These are phyloP conservation scores for Ianthella basta DNA, from an alignment of 37 sponge, comb jelly and placozoan genomes.

Conservation along the genomic window DNA sequence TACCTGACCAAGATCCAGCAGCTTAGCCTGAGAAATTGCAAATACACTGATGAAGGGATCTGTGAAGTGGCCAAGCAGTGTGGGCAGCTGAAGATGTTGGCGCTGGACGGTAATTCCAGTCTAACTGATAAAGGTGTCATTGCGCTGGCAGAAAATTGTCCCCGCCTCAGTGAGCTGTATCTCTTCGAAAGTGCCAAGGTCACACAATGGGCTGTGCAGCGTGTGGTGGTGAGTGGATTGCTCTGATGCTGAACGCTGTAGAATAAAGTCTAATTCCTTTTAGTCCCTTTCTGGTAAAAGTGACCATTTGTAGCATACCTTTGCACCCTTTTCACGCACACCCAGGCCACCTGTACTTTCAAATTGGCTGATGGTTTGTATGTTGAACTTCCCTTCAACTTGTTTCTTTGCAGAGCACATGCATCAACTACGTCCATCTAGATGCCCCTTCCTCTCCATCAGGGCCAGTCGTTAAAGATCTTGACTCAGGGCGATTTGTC, in stretches of 20 bases:
- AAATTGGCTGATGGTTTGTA: no score
- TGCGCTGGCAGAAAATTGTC: conserved; percentile 74
- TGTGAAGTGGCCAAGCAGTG: conserved; percentile 69
- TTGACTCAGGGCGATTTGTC: conserved; percentile 79
- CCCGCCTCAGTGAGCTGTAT: conserved; percentile 65
- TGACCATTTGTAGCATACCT: no score
- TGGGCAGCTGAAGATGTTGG: conserved; percentile 52
- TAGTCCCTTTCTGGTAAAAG: no score
- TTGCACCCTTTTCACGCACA: no score
- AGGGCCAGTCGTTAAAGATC: conserved; percentile 79
- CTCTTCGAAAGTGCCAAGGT: conserved; percentile 80
- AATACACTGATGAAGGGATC: conserved; percentile 67
- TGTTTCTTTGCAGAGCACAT: conserved; percentile 10
- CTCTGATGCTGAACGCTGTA: not conserved
- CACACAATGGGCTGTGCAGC: conserved; percentile 66
- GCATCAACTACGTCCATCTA: conserved; percentile 48
- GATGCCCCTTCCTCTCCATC: conserved; percentile 65
- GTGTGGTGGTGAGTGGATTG: conserved; percentile 58
- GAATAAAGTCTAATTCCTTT: no score
- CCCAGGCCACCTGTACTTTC: not conserved
- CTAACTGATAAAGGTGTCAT: conserved; percentile 79
- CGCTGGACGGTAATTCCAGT: conserved; percentile 61
- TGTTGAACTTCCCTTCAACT: not conserved
- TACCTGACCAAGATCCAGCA: conserved; percentile 49
- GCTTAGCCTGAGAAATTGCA: conserved; percentile 68